A percentile compares a stretch with the other conserved stretches of the same genome.
Evolutionary conservation across 2,113 vertebrate genomes (phyloP).

Genomic region (Podocnemis expansa): DNA sequence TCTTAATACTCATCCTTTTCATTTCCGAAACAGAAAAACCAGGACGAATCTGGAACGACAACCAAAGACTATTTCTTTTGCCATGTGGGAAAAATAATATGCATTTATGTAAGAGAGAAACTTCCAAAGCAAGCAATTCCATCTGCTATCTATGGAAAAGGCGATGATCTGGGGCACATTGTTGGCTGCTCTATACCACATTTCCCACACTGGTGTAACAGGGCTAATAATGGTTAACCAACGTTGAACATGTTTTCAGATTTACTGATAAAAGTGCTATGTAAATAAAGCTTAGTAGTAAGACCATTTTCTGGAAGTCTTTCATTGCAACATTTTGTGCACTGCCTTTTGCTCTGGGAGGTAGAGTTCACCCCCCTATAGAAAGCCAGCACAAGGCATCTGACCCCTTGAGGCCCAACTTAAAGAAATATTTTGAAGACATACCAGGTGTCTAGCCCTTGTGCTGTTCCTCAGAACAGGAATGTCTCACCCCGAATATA

Average conservation of each 20-base stretch:
- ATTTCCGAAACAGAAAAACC: neutral
- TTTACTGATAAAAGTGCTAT: neutral
- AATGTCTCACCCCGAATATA: neutral
- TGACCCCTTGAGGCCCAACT: neutral
- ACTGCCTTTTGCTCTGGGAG: neutral
- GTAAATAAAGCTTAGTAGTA: neutral
- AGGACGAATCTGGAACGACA: neutral
- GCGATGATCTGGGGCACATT: neutral
- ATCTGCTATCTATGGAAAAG: neutral
- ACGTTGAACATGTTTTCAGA: neutral
- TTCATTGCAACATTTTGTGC: neutral
- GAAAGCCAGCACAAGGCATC: neutral
- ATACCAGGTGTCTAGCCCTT: no score
- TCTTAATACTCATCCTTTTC: neutral
- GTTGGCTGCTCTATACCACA: neutral
- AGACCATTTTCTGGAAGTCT: neutral
- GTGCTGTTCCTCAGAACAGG: neutral
- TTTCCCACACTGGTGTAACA: neutral
- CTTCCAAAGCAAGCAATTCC: neutral
- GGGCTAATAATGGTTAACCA: neutral
- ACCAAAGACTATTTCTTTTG: neutral
- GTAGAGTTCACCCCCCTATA: neutral
- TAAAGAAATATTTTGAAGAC: neutral
- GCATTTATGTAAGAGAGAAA: neutral
- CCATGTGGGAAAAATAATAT: neutral